Base-by-base conservation (phyloP, 92 coral and sea anemone genomes). In the Epizoanthus stellaris region DNA sequence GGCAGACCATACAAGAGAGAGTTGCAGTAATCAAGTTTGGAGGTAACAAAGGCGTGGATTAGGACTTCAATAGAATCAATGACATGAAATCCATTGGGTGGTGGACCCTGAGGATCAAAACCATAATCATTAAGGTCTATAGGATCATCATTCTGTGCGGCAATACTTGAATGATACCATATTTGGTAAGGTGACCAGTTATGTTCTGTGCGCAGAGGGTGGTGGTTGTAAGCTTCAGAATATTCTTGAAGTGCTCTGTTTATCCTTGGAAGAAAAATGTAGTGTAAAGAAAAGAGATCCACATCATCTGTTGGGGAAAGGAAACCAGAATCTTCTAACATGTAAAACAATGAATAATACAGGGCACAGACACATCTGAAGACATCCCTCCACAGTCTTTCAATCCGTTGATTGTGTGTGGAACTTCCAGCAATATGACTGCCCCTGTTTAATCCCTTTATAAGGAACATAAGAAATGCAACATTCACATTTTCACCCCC, bases 401-500 rank as follows among this genome's bases (percentile, higher is more conserved):
- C 83, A 11, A 85, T 85, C 56, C 88, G 20, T 67, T 86, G 86
- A 67, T 85, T 85, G 17, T 74, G 88, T 23, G 88, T 85, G 45
- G 88, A 85, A 20, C 88, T 73, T 13, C 88, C 88, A 85, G 88
- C 88, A 42, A 85, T 85, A 38, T 85, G 82, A 45, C 88, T 73
- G 14, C 74, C 82, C 59, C 86, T 82, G 65, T 82, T 49, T 47
- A 82, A 69, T 36, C 86, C 68, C 21, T 82, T 82, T 15, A 74
- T 62, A 59, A 84, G 64, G 15, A 85, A 89, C 88, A 89, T 84
- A 8, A 70, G 70, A 66, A 38, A 85, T 64, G 88, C 76, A 38
- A 84, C 88, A 57, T 79, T 84, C 34, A 89, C 86, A 84, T 89
- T 80, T 23, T 65, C 91, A 42, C 91, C 74, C 1, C 85, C 88